Evolutionary conservation across 2,888 invertebrate species (phyloP).

Genomic region (Ferrisia virgata): DNA sequence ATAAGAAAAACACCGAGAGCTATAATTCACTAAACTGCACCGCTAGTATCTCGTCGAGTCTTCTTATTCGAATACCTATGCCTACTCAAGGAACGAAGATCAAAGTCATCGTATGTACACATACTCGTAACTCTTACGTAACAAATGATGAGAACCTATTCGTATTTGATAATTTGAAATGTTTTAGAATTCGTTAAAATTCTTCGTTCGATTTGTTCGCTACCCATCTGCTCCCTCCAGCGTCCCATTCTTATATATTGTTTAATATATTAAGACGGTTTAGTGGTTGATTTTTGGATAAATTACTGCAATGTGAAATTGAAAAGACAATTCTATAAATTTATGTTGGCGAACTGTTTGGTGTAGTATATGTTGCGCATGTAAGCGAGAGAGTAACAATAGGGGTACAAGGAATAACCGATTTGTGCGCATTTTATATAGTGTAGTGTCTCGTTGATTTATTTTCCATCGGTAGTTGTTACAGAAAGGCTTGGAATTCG

Average conservation of each 20-base stretch:
- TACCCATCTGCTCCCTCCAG: no score
- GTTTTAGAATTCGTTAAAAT: background rate
- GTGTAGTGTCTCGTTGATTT: conserved; percentile 45
- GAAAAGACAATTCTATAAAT: conserved; percentile 36
- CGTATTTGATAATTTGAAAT: background rate
- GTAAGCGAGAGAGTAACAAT: conserved; percentile 15
- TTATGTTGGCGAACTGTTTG: background rate
- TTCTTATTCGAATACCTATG: background rate
- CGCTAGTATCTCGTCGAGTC: background rate
- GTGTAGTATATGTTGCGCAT: background rate
- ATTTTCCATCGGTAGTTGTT: conserved; percentile 44
- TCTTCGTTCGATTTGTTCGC: background rate
- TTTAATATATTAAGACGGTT: background rate
- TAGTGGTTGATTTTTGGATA: conserved; percentile 23
- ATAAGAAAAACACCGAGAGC: background rate
- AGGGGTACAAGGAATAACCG: conserved; percentile 38
- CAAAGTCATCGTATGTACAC: background rate
- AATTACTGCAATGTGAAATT: conserved; percentile 11
- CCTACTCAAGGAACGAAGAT: background rate
- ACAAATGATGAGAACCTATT: background rate
- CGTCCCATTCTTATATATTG: no score
- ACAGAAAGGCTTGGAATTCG: conserved; percentile 46
- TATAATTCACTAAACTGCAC: background rate
- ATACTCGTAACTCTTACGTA: background rate
- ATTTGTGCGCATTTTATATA: conserved; percentile 39